These are phyloP conservation scores for Stichodactyla helianthus DNA, from an alignment of 64 coral and sea anemone genomes.

Conservation along the genomic window DNA sequence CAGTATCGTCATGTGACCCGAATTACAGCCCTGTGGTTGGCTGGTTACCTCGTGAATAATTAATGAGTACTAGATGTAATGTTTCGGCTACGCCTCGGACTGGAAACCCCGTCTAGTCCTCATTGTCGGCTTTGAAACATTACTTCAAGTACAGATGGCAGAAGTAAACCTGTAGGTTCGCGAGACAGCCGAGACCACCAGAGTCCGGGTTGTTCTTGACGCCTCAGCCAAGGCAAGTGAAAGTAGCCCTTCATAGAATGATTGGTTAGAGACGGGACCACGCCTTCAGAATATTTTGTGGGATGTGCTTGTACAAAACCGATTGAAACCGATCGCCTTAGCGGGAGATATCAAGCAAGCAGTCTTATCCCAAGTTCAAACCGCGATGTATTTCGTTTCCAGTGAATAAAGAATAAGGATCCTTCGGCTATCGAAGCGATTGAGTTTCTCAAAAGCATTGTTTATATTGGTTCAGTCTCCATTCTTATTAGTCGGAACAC, in stretches of 20 bases:
- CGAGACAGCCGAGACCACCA: background rate
- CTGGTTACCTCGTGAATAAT: too few relatives aligned
- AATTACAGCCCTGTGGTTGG: too few relatives aligned
- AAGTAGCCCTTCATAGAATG: background rate
- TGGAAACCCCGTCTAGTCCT: too few relatives aligned
- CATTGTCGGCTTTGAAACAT: too few relatives aligned
- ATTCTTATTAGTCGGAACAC: conserved; percentile 41
- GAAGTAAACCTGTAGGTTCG: conserved; percentile 4
- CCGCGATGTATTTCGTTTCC: background rate
- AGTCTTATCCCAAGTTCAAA: background rate
- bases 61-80: too few relatives aligned
- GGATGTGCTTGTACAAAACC: too few relatives aligned
- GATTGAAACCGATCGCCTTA: too few relatives aligned
- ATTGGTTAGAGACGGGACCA: too few relatives aligned
- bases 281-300: too few relatives aligned
- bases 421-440: background rate
- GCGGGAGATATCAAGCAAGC: background rate
- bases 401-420: conserved; percentile 34
- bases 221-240: background rate
- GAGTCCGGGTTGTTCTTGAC: background rate
- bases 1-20: too few relatives aligned
- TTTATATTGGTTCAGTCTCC: conserved; percentile 48
- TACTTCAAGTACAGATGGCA: background rate
- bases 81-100: too few relatives aligned
- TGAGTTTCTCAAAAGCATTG: conserved; percentile 30